Conservation (phyloP, 2,888 invertebrate species). For the Crocallis elinguaria region DNA sequence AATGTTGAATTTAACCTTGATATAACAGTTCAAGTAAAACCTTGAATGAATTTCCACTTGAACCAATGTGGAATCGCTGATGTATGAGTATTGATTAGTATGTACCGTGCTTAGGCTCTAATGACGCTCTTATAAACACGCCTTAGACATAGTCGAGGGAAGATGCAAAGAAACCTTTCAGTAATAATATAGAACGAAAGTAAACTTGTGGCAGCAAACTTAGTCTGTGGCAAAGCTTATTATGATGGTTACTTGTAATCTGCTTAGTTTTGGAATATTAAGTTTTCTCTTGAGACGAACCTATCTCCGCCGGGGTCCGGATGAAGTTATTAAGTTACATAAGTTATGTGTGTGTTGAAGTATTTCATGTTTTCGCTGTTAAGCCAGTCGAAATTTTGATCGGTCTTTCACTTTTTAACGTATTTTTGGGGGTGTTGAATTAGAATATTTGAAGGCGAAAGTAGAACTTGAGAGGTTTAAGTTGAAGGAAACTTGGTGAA, state of each 20-base stretch:
- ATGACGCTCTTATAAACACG: no score
- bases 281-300: slow-evolving; percentile 48
- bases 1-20: no score
- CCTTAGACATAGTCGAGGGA: no score
- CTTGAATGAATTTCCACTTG: no score
- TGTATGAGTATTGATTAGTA: not conserved
- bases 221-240: slow-evolving; percentile 35
- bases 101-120: no score
- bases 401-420: slow-evolving; percentile 8
- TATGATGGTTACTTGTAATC: slow-evolving; percentile 45
- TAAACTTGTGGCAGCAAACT: not conserved
- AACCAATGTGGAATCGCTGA: not conserved
- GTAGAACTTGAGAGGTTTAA: not conserved
- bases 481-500: no score
- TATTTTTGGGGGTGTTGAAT: not conserved
- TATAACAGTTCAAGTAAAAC: no score
- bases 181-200: not conserved
- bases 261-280: slow-evolving; percentile 63
- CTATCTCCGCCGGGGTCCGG: slow-evolving; percentile 18
- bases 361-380: slow-evolving; percentile 14
- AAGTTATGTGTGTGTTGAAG: slow-evolving; percentile 22
- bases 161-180: not conserved
- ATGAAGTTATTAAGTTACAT: slow-evolving; percentile 21
- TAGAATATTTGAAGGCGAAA: not conserved
- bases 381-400: slow-evolving; percentile 3